Evolutionary conservation across 2,797 vertebrate species (phyloP).

Genomic region (Botia kubotai): DNA sequence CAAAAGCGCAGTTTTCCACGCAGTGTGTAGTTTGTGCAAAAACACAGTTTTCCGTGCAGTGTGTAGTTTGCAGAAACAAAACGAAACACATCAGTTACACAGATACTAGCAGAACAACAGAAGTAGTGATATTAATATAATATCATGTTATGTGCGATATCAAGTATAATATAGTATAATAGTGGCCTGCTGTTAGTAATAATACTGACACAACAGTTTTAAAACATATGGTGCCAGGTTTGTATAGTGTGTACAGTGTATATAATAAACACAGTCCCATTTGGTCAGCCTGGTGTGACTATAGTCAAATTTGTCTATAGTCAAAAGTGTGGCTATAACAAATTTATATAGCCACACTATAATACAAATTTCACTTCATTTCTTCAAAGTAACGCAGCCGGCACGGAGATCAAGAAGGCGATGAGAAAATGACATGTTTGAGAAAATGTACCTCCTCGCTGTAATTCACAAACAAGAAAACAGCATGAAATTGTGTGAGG

Average conservation of each 20-base stretch:
- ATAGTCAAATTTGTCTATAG: neutral
- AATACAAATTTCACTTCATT: neutral
- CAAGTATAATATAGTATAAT: neutral
- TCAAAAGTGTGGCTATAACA: neutral
- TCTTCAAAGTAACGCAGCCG: neutral
- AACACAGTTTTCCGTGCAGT: too few relatives aligned
- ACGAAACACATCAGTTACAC: too few relatives aligned
- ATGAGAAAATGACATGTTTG: neutral
- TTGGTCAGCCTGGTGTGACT: neutral
- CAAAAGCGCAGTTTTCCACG: too few relatives aligned
- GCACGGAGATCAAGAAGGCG: neutral
- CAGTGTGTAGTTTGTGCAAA: too few relatives aligned
- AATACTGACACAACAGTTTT: neutral
- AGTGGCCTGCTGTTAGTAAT: neutral
- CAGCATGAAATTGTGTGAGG: neutral
- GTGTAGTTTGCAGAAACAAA: too few relatives aligned
- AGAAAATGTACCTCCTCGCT: too few relatives aligned
- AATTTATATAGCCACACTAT: neutral
- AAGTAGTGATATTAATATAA: too few relatives aligned
- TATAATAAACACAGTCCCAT: constrained; percentile 1
- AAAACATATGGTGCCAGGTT: neutral
- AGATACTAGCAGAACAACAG: too few relatives aligned
- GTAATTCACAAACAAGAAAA: neutral
- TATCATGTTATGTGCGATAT: neutral
- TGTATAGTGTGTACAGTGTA: neutral